Base-by-base conservation (phyloP, 1,140 invertebrate genomes). In the Onthophagus taurus region DNA sequence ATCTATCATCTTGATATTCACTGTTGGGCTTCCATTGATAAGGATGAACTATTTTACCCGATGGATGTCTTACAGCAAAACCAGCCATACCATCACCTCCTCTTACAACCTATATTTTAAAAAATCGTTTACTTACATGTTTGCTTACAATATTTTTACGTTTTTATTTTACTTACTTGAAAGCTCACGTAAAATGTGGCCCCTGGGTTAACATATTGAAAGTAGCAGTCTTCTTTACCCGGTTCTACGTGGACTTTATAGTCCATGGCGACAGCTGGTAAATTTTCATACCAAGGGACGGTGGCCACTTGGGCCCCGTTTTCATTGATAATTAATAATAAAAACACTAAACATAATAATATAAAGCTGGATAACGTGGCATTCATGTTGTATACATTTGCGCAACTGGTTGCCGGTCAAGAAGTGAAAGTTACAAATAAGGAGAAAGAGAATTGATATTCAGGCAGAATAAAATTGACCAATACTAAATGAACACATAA, bases 201-300 rank as follows among this genome's bases (percentile, higher is more conserved):
- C 35, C 85, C 86, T 16, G 83, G 80, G 59, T 91, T 85, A 36
- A 92, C 88, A 72, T 85, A 90, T 70, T 93, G 89, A 68, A 80
- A 92, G 62, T 92, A 95, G 71, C 90, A 95, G 56, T 94, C 90
- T 66, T 95, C 89, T 70, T 92, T 93, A 20, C 89, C 88, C 7
- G 89, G 82, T 61, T 94, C 89, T 44, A 95, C 81, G 64, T 92
- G 86, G 12, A 94, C 84, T 73, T 93, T 93, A 62, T 93, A 92
- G 52, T 95, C 89, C 86, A 92, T 92, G 0, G 88, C 87, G 14
- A 93, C 85, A 11, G 89, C 89, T 3, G 89, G 89, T 36, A 88
- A 59, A 46, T 78, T 78, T 65, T 87, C 84, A 61, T 85, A 85
- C 83, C 83, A 86, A 54, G 77, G 77, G 38, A 60, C 47, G 11